phyloP scores from a whole-genome alignment of 1,140 invertebrate genomes.

The Onthophagus taurus region DNA sequence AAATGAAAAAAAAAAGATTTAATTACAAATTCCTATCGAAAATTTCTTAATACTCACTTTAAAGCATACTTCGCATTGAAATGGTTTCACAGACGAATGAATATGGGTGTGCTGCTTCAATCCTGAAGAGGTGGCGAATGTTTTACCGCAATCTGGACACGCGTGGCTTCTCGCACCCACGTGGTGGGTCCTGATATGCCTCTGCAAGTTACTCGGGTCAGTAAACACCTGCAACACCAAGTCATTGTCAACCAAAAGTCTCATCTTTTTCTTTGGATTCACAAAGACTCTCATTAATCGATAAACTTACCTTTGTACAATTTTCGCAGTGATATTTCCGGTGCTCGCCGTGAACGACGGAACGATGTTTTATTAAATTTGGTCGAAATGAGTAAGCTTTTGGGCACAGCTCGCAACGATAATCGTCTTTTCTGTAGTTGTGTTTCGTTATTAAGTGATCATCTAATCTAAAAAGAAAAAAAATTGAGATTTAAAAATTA shows the following conservation, averaged over 20 bases:
- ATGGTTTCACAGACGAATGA: conserved; percentile 96
- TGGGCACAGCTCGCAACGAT: conserved; percentile 75
- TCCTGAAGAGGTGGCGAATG: conserved; percentile 93
- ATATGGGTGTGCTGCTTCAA: conserved; percentile 99
- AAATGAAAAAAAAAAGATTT: conserved; percentile 35
- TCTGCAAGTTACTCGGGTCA: conserved; percentile 90
- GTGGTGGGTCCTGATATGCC: conserved; percentile 91
- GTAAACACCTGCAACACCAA: conserved; percentile 69
- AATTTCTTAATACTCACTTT: conserved; percentile 43
- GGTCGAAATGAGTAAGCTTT: conserved; percentile 73
- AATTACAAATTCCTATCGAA: not conserved
- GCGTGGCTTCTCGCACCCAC: conserved; percentile 88
- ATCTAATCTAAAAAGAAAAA: conserved; percentile 60
- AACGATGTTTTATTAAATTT: conserved; percentile 72
- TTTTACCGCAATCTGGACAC: conserved; percentile 96
- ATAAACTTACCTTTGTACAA: conserved; percentile 68
- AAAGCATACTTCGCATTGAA: conserved; percentile 86
- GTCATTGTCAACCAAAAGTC: not conserved
- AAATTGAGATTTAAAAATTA: conserved; percentile 1
- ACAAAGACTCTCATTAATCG: not conserved
- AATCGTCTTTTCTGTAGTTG: conserved; percentile 65
- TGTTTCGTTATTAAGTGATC: conserved; percentile 68
- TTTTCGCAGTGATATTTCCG: conserved; percentile 87
- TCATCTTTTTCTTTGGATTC: not conserved
- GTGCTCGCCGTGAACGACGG: conserved; percentile 65